These are phyloP conservation scores for Zygogramma bicolorata DNA, from an alignment of 2,888 invertebrate genomes.

Conservation along the genomic window DNA sequence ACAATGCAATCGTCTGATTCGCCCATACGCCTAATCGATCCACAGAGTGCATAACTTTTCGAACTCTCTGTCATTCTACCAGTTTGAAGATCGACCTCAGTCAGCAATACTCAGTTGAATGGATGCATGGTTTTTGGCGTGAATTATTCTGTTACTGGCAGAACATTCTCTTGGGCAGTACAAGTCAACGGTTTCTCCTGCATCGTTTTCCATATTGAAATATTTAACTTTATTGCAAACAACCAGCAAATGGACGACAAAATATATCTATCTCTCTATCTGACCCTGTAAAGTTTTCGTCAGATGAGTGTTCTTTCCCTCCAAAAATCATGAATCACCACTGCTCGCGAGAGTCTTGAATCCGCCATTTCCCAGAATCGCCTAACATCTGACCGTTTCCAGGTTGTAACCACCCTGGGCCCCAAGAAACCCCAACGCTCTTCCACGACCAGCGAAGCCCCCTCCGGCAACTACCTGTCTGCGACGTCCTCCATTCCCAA, in stretches of 20 bases:
- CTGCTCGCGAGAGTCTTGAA: too few relatives aligned
- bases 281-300: too few relatives aligned
- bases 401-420: constrained; percentile 84
- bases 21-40: constrained; percentile 96
- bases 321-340: too few relatives aligned
- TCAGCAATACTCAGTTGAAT: constrained; percentile 96
- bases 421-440: constrained; percentile 82
- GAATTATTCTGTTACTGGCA: constrained; percentile 97
- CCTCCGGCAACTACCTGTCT: constrained; percentile 47
- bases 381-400: constrained; percentile 24
- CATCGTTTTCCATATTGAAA: too few relatives aligned
- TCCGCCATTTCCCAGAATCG: not conserved
- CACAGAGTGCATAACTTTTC: constrained; percentile 97
- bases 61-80: constrained; percentile 90
- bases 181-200: too few relatives aligned
- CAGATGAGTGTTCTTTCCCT: too few relatives aligned
- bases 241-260: too few relatives aligned
- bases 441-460: constrained; percentile 61
- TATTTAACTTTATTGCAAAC: too few relatives aligned
- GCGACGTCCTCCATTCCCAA: constrained; percentile 66
- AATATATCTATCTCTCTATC: too few relatives aligned
- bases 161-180: too few relatives aligned
- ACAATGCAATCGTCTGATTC: constrained; percentile 98
- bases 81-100: constrained; percentile 94
- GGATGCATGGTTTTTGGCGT: constrained; percentile 98